These are phyloP conservation scores for Montipora sp. DNA, from an alignment of 64 coral and sea anemone genomes.

Conservation along the genomic window DNA sequence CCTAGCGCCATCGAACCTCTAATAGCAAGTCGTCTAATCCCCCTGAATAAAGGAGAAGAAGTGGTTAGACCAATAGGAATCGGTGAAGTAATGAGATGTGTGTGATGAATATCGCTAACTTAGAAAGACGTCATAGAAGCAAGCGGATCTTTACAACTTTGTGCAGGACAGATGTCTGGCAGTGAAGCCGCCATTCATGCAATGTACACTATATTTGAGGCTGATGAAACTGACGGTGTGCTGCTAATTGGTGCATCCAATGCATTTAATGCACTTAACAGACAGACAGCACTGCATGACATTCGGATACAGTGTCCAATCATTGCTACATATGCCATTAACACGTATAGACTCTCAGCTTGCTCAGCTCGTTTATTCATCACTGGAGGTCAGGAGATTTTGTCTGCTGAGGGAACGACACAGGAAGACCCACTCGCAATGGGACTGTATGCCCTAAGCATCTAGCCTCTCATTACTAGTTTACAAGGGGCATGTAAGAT, in stretches of 20 bases:
- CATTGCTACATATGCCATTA: conserved; percentile 54
- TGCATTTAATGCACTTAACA: conserved; percentile 21
- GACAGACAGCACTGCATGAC: conserved; percentile 42
- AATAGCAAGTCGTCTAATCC: conserved; percentile 5
- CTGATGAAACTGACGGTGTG: conserved; percentile 48
- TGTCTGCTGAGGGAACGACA: conserved; percentile 53
- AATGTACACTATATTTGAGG: conserved; percentile 54
- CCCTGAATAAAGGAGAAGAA: conserved; percentile 48
- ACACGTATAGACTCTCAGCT: conserved; percentile 41
- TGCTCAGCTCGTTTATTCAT: conserved; percentile 50
- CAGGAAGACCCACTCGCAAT: neutral
- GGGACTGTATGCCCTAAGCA: too few relatives aligned
- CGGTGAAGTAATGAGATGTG: conserved; percentile 46
- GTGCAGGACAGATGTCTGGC: conserved; percentile 46
- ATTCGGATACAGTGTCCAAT: conserved; percentile 43
- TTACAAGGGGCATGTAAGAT: too few relatives aligned
- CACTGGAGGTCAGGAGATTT: conserved; percentile 47
- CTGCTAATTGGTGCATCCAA: conserved; percentile 53
- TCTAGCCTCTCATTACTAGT: too few relatives aligned
- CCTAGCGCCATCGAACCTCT: conserved; percentile 20
- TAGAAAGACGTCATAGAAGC: conserved; percentile 41
- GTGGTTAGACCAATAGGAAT: conserved; percentile 24
- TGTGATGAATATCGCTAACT: conserved; percentile 50
- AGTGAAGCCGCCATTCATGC: conserved; percentile 51
- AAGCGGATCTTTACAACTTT: conserved; percentile 58